phyloP scores from a whole-genome alignment of 2,113 vertebrate species.

The Phaetusa simplex region DNA sequence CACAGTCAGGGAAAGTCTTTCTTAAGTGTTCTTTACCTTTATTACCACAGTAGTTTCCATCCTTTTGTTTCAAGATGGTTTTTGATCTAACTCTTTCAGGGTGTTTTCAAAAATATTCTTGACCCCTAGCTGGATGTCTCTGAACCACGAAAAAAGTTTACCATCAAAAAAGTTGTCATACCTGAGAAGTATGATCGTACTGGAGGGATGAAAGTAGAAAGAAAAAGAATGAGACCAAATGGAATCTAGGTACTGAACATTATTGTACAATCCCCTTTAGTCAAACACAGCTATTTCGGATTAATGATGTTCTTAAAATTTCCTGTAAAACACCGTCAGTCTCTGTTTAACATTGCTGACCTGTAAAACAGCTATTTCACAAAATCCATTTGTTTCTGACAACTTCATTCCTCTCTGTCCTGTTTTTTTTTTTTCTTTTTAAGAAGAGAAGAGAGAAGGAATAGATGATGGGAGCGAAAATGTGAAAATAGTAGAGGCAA shows the following conservation, averaged over 20 bases:
- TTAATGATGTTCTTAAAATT: conserved; percentile 33
- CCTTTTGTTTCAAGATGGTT: conserved; percentile 3
- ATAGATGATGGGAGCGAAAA: not conserved
- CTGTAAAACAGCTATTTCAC: conserved; percentile 50
- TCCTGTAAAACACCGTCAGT: not conserved
- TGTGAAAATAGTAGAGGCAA: not conserved
- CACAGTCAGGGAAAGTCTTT: not conserved
- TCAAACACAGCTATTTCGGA: not conserved
- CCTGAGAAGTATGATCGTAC: not conserved
- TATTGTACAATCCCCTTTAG: conserved; percentile 22
- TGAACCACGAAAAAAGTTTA: conserved; percentile 5
- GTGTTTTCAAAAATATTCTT: not conserved
- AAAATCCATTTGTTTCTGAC: conserved; percentile 45
- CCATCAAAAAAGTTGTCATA: not conserved
- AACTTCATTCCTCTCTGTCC: not conserved
- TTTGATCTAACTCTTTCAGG: not conserved
- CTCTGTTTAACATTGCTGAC: conserved; percentile 56
- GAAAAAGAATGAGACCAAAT: not conserved
- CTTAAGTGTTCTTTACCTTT: not conserved
- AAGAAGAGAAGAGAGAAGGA: not conserved
- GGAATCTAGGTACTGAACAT: not conserved
- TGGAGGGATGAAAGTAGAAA: not conserved
- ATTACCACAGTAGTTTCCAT: not conserved
- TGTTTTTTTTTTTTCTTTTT: not conserved
- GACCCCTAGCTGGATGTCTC: not conserved